Conservation (phyloP, 1,140 invertebrate genomes). For the Helicoverpa armigera region DNA sequence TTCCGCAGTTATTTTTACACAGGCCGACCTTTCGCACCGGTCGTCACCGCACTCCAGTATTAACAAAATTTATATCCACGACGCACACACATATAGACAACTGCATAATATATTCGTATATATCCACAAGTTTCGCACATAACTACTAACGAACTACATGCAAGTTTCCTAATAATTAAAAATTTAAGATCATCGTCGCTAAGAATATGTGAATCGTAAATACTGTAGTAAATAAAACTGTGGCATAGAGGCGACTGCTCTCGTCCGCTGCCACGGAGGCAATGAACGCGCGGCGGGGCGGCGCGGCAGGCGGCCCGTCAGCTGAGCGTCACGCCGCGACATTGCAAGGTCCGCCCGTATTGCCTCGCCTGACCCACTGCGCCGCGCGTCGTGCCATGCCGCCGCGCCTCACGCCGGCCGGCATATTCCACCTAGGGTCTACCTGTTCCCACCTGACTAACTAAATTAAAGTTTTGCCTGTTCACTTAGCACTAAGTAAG, state of each 20-base stretch:
- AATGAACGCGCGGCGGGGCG: conserved; percentile 80
- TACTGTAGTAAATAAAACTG: conserved; percentile 20
- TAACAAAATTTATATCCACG: conserved; percentile 71
- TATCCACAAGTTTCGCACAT: conserved; percentile 43
- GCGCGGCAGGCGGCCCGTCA: conserved; percentile 76
- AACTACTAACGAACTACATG: conserved; percentile 5
- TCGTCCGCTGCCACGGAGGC: conserved; percentile 77
- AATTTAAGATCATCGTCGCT: conserved; percentile 3
- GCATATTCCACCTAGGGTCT: neutral
- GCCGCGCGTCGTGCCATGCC: conserved; percentile 66
- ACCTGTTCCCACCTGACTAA: neutral
- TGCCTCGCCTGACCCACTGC: conserved; percentile 81
- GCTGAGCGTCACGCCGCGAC: conserved; percentile 86
- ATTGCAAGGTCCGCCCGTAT: conserved; percentile 86
- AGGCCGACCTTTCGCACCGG: conserved; percentile 85
- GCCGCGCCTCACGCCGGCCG: conserved; percentile 49
- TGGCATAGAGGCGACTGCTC: conserved; percentile 73
- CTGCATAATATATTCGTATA: conserved; percentile 25
- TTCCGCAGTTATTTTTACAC: conserved; percentile 87
- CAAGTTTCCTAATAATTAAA: neutral
- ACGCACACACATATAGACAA: conserved; percentile 70
- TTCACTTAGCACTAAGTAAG: no score
- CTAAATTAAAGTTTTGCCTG: no score
- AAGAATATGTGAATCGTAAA: no score
- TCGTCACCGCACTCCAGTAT: conserved; percentile 82